Percentiles rank a stretch among this genome's conserved stretches.
These are phyloP conservation scores for Drosophila nannoptera DNA, from an alignment of 1,140 invertebrate genomes.

Conservation along the genomic window DNA sequence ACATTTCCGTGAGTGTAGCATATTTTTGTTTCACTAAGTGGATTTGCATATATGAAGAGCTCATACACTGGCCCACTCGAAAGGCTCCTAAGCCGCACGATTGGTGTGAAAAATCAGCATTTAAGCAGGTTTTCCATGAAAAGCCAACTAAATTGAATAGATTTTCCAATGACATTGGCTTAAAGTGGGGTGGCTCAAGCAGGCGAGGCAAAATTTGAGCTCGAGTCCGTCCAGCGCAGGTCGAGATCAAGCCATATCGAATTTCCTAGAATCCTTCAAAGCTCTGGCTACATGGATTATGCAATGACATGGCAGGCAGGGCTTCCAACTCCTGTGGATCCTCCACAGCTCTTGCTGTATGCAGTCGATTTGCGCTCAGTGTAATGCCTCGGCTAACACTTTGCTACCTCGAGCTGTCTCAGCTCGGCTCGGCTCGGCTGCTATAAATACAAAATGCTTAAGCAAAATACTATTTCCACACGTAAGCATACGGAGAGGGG, in stretches of 20 bases:
- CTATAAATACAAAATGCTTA: slow-evolving; percentile 34
- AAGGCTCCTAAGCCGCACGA: background rate
- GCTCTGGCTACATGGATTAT: background rate
- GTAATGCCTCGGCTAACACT: slow-evolving; percentile 24
- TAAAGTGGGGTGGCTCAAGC: background rate
- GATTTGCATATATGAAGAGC: slow-evolving; percentile 22
- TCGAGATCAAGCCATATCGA: too few relatives aligned
- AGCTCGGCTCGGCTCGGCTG: background rate
- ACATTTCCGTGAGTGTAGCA: slow-evolving; percentile 21
- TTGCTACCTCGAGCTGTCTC: background rate
- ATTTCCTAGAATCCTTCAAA: background rate
- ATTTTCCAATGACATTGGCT: background rate
- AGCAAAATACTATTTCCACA: slow-evolving; percentile 21
- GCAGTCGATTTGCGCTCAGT: background rate
- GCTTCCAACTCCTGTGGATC: too few relatives aligned
- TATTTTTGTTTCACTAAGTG: slow-evolving; percentile 59
- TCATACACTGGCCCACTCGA: background rate
- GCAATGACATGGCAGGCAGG: too few relatives aligned
- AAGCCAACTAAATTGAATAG: background rate
- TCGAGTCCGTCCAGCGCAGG: too few relatives aligned
- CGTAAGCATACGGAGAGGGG: slow-evolving; percentile 19
- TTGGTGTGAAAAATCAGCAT: slow-evolving; percentile 3
- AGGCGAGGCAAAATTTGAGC: too few relatives aligned
- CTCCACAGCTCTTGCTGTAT: too few relatives aligned
- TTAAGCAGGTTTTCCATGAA: background rate